These are phyloP conservation scores for Sylvilagus bachmani DNA, from an alignment of 2,113 vertebrate species.

Conservation along the genomic window DNA sequence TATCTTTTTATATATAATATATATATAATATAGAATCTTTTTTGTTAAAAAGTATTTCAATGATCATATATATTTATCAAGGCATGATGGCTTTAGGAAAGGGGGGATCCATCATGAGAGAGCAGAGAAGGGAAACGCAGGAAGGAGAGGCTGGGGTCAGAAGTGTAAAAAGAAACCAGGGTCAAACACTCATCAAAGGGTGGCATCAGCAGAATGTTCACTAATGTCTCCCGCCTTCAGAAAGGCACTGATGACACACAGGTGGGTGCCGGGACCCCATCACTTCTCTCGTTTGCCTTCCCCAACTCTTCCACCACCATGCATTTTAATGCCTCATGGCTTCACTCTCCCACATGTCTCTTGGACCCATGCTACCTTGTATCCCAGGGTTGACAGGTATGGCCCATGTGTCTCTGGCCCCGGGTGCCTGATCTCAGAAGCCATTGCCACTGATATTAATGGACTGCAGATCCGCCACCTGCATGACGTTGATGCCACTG, in stretches of 20 bases:
- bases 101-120: slow-evolving; percentile 78
- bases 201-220: slow-evolving; percentile 78
- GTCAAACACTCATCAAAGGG: slow-evolving; percentile 77
- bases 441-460: slow-evolving; percentile 96
- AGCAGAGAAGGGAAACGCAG: slow-evolving; percentile 75
- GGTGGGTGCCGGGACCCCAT: slow-evolving; percentile 74
- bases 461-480: slow-evolving; percentile 95
- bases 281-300: slow-evolving; percentile 73
- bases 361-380: slow-evolving; percentile 84
- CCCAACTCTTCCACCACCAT: slow-evolving; percentile 70
- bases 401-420: slow-evolving; percentile 81
- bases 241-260: slow-evolving; percentile 71
- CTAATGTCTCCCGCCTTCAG: slow-evolving; percentile 69
- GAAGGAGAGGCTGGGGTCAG: slow-evolving; percentile 60
- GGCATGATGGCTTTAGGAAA: slow-evolving; percentile 92
- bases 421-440: slow-evolving; percentile 89
- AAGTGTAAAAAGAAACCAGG: slow-evolving; percentile 72
- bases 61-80: slow-evolving; percentile 91
- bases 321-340: slow-evolving; percentile 78
- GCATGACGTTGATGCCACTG: slow-evolving; percentile 97
- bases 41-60: slow-evolving; percentile 89
- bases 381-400: slow-evolving; percentile 75
- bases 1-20: slow-evolving; percentile 85
- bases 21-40: slow-evolving; percentile 89
- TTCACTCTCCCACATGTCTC: slow-evolving; percentile 79